A percentile compares a stretch with the other conserved stretches of the same genome.
These are phyloP conservation scores for Phodopus roborovskii DNA, from an alignment of 2,113 vertebrate genomes.

Conservation along the genomic window DNA sequence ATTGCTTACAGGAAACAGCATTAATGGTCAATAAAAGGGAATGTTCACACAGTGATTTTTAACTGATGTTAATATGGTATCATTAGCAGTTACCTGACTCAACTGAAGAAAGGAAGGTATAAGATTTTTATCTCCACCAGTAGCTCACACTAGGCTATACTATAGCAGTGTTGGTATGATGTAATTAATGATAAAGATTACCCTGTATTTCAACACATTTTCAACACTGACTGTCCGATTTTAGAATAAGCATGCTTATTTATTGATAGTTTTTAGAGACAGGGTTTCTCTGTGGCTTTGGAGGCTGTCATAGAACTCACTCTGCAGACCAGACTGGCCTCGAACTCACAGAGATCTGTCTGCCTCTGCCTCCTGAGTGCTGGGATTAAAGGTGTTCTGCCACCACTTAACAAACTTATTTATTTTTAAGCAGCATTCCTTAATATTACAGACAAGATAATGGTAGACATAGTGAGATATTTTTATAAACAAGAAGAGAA, in stretches of 20 bases:
- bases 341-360: too few species aligned
- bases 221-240: neutral
- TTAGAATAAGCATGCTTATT: neutral
- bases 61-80: neutral
- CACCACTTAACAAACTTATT: neutral
- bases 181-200: neutral
- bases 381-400: too few species aligned
- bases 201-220: neutral
- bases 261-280: neutral
- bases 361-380: too few species aligned
- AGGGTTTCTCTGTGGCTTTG: too few species aligned
- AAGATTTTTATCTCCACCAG: neutral
- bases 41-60: neutral
- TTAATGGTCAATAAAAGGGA: neutral
- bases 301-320: too few species aligned
- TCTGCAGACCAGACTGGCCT: too few species aligned
- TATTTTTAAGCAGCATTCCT: neutral
- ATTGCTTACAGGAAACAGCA: neutral
- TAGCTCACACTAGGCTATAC: neutral
- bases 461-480: neutral
- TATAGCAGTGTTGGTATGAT: fast-evolving
- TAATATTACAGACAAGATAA: neutral
- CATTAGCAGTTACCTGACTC: neutral
- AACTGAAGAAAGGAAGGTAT: neutral
- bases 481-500: conserved; percentile 4